A percentile compares a stretch with the other conserved stretches of the same genome.
Conservation (phyloP, 2,113 vertebrate genomes). For the Laticauda laticaudata region DNA sequence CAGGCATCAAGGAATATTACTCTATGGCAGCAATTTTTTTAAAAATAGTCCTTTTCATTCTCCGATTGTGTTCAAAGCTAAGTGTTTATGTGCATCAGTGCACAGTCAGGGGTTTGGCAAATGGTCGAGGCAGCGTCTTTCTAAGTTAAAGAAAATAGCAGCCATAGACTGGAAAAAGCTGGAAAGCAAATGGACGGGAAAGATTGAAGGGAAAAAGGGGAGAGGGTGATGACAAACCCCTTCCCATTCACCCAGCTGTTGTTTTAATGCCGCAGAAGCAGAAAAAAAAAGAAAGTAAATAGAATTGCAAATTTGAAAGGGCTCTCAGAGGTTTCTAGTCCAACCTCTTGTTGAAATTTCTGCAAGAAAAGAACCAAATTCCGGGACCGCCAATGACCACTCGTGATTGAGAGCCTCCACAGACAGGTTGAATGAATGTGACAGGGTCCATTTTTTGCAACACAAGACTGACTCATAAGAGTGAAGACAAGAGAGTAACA, state of each 20-base stretch:
- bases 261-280: not conserved
- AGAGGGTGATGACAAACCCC: not conserved
- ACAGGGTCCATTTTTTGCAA: no score
- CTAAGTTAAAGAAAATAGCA: not conserved
- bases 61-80: not conserved
- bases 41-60: not conserved
- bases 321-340: no score
- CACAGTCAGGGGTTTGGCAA: not conserved
- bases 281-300: no score
- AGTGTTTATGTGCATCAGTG: not conserved
- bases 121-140: not conserved
- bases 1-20: not conserved
- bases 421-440: no score
- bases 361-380: no score
- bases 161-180: not conserved
- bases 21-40: not conserved
- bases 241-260: not conserved
- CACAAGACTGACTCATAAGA: no score
- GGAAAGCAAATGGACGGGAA: not conserved
- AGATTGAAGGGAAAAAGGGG: not conserved
- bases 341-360: no score
- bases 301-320: no score
- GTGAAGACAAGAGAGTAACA: no score
- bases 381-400: no score
- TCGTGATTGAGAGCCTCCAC: no score